phyloP scores from a whole-genome alignment of 2,797 vertebrate species.

The Poecile montanus region DNA sequence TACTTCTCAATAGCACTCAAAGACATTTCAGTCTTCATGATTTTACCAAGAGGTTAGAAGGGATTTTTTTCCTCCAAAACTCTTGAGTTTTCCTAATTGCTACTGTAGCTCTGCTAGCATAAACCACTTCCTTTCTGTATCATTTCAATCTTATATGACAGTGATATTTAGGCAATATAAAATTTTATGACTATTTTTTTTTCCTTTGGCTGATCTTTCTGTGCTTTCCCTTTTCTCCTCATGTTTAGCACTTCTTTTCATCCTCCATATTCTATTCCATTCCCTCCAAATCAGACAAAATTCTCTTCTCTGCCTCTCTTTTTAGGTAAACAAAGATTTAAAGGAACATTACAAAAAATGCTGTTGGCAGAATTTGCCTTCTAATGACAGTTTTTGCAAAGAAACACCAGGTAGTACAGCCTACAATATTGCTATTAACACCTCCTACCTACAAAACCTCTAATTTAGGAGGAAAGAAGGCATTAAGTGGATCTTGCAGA shows the following conservation, averaged over 20 bases:
- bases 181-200: neutral
- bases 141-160: neutral
- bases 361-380: neutral
- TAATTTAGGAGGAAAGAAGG: neutral
- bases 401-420: neutral
- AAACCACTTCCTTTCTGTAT: neutral
- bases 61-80: neutral
- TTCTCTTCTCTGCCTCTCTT: neutral
- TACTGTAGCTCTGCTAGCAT: neutral
- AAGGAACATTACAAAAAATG: neutral
- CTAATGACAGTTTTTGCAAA: neutral
- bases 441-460: neutral
- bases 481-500: neutral
- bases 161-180: neutral
- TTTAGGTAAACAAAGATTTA: neutral
- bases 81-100: neutral
- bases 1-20: neutral
- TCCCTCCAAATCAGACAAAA: neutral
- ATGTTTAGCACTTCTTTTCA: neutral
- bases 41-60: neutral
- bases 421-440: neutral
- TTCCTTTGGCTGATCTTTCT: neutral
- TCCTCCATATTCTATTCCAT: neutral
- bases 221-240: neutral
- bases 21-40: neutral